These are phyloP conservation scores for Heliconius cydno DNA, from an alignment of 2,888 invertebrate genomes.

Conservation along the genomic window DNA sequence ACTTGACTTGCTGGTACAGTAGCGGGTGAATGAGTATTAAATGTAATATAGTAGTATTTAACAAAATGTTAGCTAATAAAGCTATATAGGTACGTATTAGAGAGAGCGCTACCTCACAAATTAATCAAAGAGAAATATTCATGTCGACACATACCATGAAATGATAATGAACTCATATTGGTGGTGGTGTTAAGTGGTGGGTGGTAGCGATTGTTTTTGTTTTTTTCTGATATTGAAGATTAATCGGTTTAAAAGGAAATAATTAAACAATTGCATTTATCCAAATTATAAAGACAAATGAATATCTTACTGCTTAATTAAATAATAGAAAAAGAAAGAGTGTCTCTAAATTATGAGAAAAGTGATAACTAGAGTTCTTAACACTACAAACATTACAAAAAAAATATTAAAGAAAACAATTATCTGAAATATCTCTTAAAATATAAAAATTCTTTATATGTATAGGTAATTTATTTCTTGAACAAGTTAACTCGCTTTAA, in stretches of 20 bases:
- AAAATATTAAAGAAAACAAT: too few relatives aligned
- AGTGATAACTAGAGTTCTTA: too few relatives aligned
- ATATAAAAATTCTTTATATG: too few relatives aligned
- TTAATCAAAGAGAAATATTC: constrained; percentile 83
- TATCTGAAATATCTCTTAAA: too few relatives aligned
- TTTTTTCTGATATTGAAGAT: background rate
- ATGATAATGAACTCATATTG: constrained; percentile 78
- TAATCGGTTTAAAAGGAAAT: background rate
- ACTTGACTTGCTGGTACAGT: constrained; percentile 21
- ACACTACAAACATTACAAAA: too few relatives aligned
- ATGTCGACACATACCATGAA: constrained; percentile 81
- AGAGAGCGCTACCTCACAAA: constrained; percentile 59
- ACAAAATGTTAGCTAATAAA: constrained; percentile 66
- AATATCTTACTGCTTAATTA: too few relatives aligned
- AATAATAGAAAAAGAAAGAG: too few relatives aligned
- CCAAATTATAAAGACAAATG: too few relatives aligned
- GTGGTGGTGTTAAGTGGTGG: constrained; percentile 44
- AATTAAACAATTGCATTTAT: too few relatives aligned
- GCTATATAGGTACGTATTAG: constrained; percentile 43
- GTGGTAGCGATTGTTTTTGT: background rate
- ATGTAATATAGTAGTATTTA: constrained; percentile 42
- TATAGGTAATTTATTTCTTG: background rate
- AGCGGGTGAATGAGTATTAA: constrained; percentile 38
- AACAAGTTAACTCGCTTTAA: background rate
- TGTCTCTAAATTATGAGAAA: too few relatives aligned